Evolutionary conservation across 2,797 vertebrate species (phyloP).

Genomic region (Lacerta agilis): DNA sequence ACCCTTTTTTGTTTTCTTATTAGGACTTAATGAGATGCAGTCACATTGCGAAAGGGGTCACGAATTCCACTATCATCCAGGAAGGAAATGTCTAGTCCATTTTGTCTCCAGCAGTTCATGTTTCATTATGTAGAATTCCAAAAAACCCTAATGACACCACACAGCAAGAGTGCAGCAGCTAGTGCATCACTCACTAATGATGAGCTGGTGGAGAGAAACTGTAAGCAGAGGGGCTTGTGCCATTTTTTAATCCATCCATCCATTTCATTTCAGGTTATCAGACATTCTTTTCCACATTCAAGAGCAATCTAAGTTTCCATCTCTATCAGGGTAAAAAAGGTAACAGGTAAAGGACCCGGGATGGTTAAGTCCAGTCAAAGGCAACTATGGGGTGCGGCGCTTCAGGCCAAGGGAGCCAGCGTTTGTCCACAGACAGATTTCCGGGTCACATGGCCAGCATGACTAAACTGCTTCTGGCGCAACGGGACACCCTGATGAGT

Average conservation of each 20-base stretch:
- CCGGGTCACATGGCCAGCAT: too few species aligned
- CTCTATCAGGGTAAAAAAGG: not conserved
- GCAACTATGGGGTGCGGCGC: too few species aligned
- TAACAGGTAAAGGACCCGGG: too few species aligned
- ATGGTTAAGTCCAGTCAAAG: too few species aligned
- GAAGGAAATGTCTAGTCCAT: not conserved
- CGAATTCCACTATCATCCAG: rapidly evolving
- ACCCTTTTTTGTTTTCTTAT: not conserved
- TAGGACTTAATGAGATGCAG: not conserved
- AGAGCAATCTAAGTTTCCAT: not conserved
- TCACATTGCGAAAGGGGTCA: constrained; percentile 6
- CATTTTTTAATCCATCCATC: constrained; percentile 11
- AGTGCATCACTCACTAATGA: not conserved
- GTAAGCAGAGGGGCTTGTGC: rapidly evolving
- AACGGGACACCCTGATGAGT: too few species aligned
- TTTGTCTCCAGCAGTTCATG: constrained; percentile 19
- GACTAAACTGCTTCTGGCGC: too few species aligned
- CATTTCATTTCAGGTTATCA: not conserved
- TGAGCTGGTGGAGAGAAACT: not conserved
- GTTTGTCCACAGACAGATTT: too few species aligned
- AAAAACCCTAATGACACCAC: not conserved
- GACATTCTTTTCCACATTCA: not conserved
- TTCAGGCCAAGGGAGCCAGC: too few species aligned
- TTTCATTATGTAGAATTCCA: constrained; percentile 28
- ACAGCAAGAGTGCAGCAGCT: not conserved